Conservation (phyloP, 35 echinoderm and acorn worm species). For the Stichopus chloronotus region DNA sequence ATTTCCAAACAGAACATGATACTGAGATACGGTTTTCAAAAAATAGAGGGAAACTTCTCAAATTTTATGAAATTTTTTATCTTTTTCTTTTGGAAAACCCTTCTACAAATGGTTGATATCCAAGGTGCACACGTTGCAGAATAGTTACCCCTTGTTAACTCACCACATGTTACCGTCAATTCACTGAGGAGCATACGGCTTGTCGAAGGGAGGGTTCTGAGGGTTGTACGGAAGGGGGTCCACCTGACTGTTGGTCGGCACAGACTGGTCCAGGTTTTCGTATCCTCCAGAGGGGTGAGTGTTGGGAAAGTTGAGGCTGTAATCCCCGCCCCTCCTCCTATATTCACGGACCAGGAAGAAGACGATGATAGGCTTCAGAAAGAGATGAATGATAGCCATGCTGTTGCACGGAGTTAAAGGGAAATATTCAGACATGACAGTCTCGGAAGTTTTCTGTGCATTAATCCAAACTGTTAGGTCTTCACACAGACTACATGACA, state of each 20-base stretch:
- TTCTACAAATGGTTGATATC: too few species aligned
- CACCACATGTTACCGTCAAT: too few species aligned
- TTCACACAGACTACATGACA: too few species aligned
- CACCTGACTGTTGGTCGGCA: conserved; percentile 91
- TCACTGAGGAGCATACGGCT: conserved; percentile 54
- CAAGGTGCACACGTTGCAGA: too few species aligned
- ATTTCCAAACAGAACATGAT: too few species aligned
- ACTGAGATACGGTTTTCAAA: too few species aligned
- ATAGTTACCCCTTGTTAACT: too few species aligned
- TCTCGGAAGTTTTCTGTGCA: too few species aligned
- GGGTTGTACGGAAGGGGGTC: conserved; percentile 73
- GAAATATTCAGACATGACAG: neutral
- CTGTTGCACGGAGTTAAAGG: conserved; percentile 47
- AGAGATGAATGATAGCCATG: conserved; percentile 87
- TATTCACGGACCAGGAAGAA: conserved; percentile 73
- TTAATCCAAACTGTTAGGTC: too few species aligned
- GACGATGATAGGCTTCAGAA: conserved; percentile 85
- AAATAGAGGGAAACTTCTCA: too few species aligned
- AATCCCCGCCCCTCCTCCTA: conserved; percentile 76
- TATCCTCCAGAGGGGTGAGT: conserved; percentile 64
- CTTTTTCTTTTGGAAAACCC: too few species aligned
- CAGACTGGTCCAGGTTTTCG: conserved; percentile 93
- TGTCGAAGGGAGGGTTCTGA: conserved; percentile 52
- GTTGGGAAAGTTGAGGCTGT: conserved; percentile 74
- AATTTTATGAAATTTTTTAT: too few species aligned